Evolutionary conservation across 2,888 invertebrate genomes (phyloP).

Genomic region (Synanthedon andrenaeformis): DNA sequence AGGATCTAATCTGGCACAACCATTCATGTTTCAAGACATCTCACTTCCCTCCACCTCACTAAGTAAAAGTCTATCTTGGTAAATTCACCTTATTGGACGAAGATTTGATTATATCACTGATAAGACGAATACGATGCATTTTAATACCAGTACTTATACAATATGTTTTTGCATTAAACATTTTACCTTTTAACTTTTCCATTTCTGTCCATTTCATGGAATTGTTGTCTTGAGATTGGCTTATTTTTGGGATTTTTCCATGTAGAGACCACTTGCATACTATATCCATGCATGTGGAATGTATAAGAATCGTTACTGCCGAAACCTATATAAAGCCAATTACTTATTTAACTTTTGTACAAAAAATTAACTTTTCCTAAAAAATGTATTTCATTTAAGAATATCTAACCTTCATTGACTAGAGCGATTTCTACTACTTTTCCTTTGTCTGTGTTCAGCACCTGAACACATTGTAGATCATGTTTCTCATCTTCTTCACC

Average conservation of each 20-base stretch:
- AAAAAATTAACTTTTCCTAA: too few species aligned
- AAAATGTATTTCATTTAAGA: too few species aligned
- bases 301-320: conserved; percentile 67
- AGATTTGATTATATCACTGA: too few species aligned
- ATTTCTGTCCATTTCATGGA: conserved; percentile 34
- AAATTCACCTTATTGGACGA: too few species aligned
- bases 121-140: too few species aligned
- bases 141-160: too few species aligned
- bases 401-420: conserved; percentile 69
- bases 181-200: conserved; percentile 44
- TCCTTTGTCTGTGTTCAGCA: conserved; percentile 55
- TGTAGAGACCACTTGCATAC: conserved; percentile 60
- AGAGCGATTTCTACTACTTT: conserved; percentile 70
- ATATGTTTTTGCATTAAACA: too few species aligned
- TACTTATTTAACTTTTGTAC: too few species aligned
- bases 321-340: conserved; percentile 43
- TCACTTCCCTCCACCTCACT: too few species aligned
- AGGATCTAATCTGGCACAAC: too few species aligned
- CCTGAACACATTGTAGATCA: conserved; percentile 68
- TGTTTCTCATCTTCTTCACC: conserved; percentile 35
- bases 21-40: too few species aligned
- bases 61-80: too few species aligned
- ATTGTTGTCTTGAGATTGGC: conserved; percentile 45
- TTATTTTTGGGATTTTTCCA: conserved; percentile 35
- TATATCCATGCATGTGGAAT: conserved; percentile 73